Base-by-base conservation (phyloP, 2,113 vertebrate genomes). In the Hippoglossus stenolepis region DNA sequence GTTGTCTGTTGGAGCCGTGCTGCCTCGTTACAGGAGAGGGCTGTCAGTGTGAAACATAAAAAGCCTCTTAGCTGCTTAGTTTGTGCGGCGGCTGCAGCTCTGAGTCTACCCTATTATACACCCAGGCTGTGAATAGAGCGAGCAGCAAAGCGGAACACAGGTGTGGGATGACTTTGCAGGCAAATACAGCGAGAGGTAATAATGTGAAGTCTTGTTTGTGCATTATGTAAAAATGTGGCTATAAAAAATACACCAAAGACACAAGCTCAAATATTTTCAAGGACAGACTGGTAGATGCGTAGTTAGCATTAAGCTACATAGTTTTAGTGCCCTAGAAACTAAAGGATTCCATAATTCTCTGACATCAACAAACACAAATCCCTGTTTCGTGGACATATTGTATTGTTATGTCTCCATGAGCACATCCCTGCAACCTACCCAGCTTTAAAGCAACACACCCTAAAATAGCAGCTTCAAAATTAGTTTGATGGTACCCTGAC, bases 21-120 rank as follows among this genome's bases (percentile, higher is more conserved):
- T 54, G 70, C 79, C 87, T 88, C 85, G 88, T 88, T 85, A 90
- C 76, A 56, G 73, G 51, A 66, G 60, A 51, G 56, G 77, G 78
- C 70, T 82, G 72, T 84, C 82, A 79, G 80, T 73, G 73, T 63
- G 78, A 75, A 80, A 87, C 67, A 81, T 72, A 77, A 74, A 87
- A 85, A 79, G 13, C 73, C 80, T 84, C 9, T 23, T 54, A 72
- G 82, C 73, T 72, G 23, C 73, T 88, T 84, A 73, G 77, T 73
- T 82, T 73, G 73, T 81, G 71, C 51, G 40, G 40, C 40, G 13
- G 82, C 77, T 43, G 62, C 56, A 23, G 57, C 57, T 59, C 10
- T 67, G 72, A 26, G 72, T 31, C 54, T 73, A 21, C 60, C 23
- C 77, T 79, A 61, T 90, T 81, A 86, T 85, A 68, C 77, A 43